Evolutionary conservation across 2,113 vertebrate species (phyloP), one percentile per base, ranked within the genome.

Genomic region (Puntigrus tetrazona): DNA sequence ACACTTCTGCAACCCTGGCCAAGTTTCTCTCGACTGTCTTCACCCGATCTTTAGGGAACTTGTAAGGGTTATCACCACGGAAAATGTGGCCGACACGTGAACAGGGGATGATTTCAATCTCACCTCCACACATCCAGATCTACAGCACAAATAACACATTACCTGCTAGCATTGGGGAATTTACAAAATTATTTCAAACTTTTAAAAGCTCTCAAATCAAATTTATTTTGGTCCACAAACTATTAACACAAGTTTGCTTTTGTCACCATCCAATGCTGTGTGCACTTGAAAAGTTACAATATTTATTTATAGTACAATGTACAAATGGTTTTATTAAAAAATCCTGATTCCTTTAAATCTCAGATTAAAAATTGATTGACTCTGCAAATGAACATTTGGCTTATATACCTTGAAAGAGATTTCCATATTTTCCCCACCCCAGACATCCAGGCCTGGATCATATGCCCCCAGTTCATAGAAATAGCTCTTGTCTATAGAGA

Each of bases 341-440:
- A 5, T 50, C 47, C 47, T 29, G 6, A 4, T 9, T 11, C 5
- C 11, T 61, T 61, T 14, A 27, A 34, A 67, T 67, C 0, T 27
- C 25, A 4, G 29, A 16, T 22, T 61, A 61, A 61, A 25, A 27
- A 61, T n/a, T 0, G 22, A 10, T 70, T 20, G 22, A 38, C 34
- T 9, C 34, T 38, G 34, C 34, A 14, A 72, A 43, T 43, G 7
- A 25, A 36, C 18, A 4, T 69, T 69, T 16, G 7, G 5, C 1
- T 6, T 20, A 25, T 22, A 13, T 92, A 99, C 98, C 97, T 99
- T 99, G 88, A 99, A 99, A 0, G 98, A 99, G 77, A 99, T 91
- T 90, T 99, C 98, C 97, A 99, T 98, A 74, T 99, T 99, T 92
- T 99, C 98, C 45, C 98, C 98, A 78, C 98, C 98, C 98, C 98